Base-by-base conservation (phyloP, 2,888 invertebrate species). In the Timema podura region DNA sequence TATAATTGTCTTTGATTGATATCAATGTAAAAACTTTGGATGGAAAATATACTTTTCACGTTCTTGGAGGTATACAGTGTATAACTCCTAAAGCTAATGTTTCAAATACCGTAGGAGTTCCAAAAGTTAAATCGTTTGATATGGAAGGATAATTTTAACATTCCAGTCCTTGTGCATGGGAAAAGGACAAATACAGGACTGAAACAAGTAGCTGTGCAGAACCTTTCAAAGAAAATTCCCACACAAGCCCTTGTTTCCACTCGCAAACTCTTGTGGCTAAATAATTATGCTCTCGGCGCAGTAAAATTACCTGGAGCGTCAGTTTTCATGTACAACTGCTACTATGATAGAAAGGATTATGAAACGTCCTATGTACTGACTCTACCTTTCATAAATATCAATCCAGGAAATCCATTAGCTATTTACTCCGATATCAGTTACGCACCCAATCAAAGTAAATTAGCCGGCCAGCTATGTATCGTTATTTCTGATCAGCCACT, bases 311-410 rank as follows among this genome's bases (percentile, higher is more conserved):
- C 54, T 54, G 9, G 7, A 54, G n/a, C 15, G 54, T 54, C 2
- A 54, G 54, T n/a, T 15, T 54, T 8, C 51, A 6, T 54, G 54
- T 16, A 6, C 54, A 54, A 6, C 54, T 54, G 54, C 54, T 5
- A 54, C 16, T n/a, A 11, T 54, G 54, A 54, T 16, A 54, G 54
- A 54, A 54, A 54, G n/a, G n/a, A n/a, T n/a, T n/a, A n/a, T n/a
- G n/a, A n/a, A n/a, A n/a, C n/a, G n/a, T n/a, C n/a, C n/a, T 6
- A 54, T 54, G 54, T 54, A 54, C 54, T 54, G 7, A 16, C 54
- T 54, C 16, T 54, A 54, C 54, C 54, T 7, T 54, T 54, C 10
- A 54, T 10, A 54, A 54, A 54, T 54, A 16, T 54, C 11, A n/a
- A n/a, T n/a, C n/a, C n/a, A n/a, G n/a, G n/a, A 54, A 54, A 54